phyloP scores from a whole-genome alignment of 2,888 invertebrate species.

The Drosophila nr. perissopoda region DNA sequence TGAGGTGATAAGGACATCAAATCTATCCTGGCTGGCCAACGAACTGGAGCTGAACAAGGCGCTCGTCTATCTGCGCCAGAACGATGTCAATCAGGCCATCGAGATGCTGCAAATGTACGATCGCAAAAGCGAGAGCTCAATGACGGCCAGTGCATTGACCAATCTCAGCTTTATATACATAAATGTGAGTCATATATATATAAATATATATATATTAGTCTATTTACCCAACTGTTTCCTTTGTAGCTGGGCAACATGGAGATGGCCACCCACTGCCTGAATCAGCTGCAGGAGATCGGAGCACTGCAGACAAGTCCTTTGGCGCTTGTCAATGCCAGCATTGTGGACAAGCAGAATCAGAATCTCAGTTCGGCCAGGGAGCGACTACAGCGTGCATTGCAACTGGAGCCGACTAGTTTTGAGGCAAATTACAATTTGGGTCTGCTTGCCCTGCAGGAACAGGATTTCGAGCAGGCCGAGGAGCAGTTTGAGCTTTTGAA shows the following conservation, averaged over 20 bases:
- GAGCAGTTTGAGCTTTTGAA: slow-evolving; percentile 92
- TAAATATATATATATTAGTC: neutral
- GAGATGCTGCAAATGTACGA: slow-evolving; percentile 94
- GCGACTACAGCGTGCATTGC: slow-evolving; percentile 90
- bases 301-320: slow-evolving; percentile 89
- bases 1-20: slow-evolving; percentile 96
- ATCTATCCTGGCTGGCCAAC: slow-evolving; percentile 91
- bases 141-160: slow-evolving; percentile 93
- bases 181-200: slow-evolving; percentile 69
- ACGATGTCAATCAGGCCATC: slow-evolving; percentile 91
- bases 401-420: slow-evolving; percentile 92
- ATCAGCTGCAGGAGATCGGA: slow-evolving; percentile 89
- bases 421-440: slow-evolving; percentile 94
- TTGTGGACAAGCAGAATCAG: slow-evolving; percentile 89
- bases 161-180: slow-evolving; percentile 92
- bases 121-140: slow-evolving; percentile 91
- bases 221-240: neutral
- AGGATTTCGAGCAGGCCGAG: slow-evolving; percentile 90
- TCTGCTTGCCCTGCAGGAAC: slow-evolving; percentile 85
- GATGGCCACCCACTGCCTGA: slow-evolving; percentile 91
- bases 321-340: slow-evolving; percentile 94
- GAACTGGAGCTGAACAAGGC: slow-evolving; percentile 97
- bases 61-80: slow-evolving; percentile 92
- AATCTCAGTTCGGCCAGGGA: slow-evolving; percentile 90
- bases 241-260: slow-evolving; percentile 91